Conservation (phyloP, 2,888 invertebrate species). For the Lagria hirta region DNA sequence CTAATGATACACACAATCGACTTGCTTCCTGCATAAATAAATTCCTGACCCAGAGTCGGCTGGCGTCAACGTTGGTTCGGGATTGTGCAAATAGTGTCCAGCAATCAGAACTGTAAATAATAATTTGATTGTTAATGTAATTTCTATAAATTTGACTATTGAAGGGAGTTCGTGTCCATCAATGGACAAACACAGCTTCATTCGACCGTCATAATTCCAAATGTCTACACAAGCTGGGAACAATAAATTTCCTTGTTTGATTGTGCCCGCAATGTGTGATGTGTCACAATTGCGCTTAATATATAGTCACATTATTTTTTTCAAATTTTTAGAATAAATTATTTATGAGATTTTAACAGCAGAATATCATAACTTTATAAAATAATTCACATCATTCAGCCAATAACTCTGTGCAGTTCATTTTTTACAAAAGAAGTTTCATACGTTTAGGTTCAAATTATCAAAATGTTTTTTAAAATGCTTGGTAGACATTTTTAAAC, state of each 20-base stretch:
- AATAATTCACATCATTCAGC: no score
- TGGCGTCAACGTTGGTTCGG: conserved; percentile 18
- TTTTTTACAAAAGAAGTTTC: no score
- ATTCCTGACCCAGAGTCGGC: conserved; percentile 25
- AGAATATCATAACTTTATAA: no score
- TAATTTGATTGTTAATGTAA: conserved; percentile 55
- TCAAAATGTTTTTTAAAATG: no score
- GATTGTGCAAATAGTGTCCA: conserved; percentile 35
- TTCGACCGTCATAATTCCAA: conserved; percentile 49
- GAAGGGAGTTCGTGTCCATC: conserved; percentile 45
- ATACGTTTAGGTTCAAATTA: no score
- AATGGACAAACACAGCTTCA: conserved; percentile 43
- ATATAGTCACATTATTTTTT: no score
- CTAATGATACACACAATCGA: conserved; percentile 28
- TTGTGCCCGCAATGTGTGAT: conserved; percentile 37
- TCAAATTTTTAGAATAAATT: no score
- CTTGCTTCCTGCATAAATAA: conserved; percentile 28
- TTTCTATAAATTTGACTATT: conserved; percentile 54
- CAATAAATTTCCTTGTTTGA: conserved; percentile 45
- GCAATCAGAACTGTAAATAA: conserved; percentile 54
- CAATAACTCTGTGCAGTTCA: no score
- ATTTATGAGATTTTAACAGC: no score
- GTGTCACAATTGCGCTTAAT: conserved; percentile 29
- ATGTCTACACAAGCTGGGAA: conserved; percentile 47
- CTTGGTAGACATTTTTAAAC: no score